Conservation (phyloP, 2,888 invertebrate genomes). For the Drosophila neotestacea region DNA sequence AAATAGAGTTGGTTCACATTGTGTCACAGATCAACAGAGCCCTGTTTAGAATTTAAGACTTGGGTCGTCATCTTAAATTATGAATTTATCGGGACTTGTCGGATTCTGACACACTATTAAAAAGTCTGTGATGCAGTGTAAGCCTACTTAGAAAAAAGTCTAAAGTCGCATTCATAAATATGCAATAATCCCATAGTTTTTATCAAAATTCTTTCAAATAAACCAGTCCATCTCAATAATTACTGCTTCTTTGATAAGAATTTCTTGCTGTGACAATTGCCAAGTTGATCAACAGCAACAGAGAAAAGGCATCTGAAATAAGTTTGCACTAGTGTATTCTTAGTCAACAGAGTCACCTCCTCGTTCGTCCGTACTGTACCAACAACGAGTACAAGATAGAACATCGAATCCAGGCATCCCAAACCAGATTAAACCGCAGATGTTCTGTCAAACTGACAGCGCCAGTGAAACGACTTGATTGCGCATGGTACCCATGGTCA, state of each 20-base stretch:
- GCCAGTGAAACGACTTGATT: conserved; percentile 76
- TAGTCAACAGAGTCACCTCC: conserved; percentile 35
- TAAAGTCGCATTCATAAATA: neutral
- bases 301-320: conserved; percentile 13
- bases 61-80: no score
- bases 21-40: no score
- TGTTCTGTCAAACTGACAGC: conserved; percentile 80
- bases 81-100: no score
- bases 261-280: conserved; percentile 44
- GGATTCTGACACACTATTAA: no score
- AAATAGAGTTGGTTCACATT: no score
- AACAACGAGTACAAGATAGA: conserved; percentile 32
- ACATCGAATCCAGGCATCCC: conserved; percentile 50
- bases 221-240: conserved; percentile 14
- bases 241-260: conserved; percentile 6
- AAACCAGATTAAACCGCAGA: conserved; percentile 80
- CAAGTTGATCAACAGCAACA: conserved; percentile 31
- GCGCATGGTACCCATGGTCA: conserved; percentile 51
- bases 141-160: neutral
- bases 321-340: conserved; percentile 4
- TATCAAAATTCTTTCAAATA: conserved; percentile 6
- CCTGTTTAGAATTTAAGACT: no score
- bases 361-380: conserved; percentile 64
- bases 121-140: no score
- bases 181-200: neutral